phyloP scores from a whole-genome alignment of 2,113 vertebrate species.

The Pelecanus crispus region DNA sequence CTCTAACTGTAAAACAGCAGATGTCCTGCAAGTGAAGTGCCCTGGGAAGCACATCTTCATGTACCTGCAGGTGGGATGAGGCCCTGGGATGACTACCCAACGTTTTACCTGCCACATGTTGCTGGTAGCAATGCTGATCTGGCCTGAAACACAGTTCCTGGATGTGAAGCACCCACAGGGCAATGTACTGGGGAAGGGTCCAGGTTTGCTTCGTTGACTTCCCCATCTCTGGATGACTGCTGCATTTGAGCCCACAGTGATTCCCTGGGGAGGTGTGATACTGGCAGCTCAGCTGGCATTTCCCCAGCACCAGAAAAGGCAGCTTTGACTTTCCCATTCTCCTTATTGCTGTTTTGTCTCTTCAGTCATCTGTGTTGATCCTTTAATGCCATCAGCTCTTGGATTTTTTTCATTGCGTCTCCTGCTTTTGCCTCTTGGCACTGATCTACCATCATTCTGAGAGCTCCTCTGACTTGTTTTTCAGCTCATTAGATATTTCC shows the following conservation, averaged over 20 bases:
- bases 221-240: neutral
- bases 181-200: neutral
- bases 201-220: neutral
- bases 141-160: neutral
- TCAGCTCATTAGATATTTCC: slow-evolving; percentile 2
- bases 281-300: neutral
- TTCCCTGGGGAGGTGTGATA: neutral
- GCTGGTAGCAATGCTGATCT: neutral
- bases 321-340: neutral
- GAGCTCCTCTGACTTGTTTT: slow-evolving; percentile 1
- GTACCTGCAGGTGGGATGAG: neutral
- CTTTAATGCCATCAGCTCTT: neutral
- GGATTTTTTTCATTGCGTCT: neutral
- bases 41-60: neutral
- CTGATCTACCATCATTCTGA: neutral
- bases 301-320: neutral
- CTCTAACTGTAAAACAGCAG: neutral
- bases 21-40: neutral
- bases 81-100: neutral
- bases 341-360: neutral
- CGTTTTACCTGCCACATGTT: neutral
- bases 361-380: neutral
- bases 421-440: neutral
- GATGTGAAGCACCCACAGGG: neutral
- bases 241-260: neutral